phyloP scores from a whole-genome alignment of 2,113 vertebrate genomes.

The Podarcis cretensis region DNA sequence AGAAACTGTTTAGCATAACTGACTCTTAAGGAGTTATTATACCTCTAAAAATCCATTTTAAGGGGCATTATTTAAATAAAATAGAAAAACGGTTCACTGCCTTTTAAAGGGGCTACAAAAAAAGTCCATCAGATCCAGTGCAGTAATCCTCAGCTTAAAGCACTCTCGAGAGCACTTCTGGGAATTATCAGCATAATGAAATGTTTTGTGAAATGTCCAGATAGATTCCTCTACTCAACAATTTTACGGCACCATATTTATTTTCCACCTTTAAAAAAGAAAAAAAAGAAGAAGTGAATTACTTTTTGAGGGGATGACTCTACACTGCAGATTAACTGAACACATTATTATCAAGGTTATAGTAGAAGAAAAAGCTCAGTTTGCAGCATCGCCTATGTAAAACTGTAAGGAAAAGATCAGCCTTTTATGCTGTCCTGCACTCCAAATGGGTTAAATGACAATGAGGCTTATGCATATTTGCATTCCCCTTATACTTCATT shows the following conservation, averaged over 20 bases:
- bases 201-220: constrained; percentile 88
- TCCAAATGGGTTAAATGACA: constrained; percentile 67
- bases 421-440: constrained; percentile 38
- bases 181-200: constrained; percentile 89
- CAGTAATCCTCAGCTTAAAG: constrained; percentile 87
- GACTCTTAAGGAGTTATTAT: constrained; percentile 89
- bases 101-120: constrained; percentile 88
- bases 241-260: constrained; percentile 83
- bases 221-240: constrained; percentile 83
- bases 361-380: constrained; percentile 51
- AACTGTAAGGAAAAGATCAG: constrained; percentile 37
- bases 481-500: constrained; percentile 54
- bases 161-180: constrained; percentile 86
- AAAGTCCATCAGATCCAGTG: constrained; percentile 85
- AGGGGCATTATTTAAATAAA: constrained; percentile 89
- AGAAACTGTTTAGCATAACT: constrained; percentile 89
- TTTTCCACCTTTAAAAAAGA: constrained; percentile 71
- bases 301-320: constrained; percentile 74
- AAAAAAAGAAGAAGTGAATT: constrained; percentile 72
- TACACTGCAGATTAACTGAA: constrained; percentile 71
- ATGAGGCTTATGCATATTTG: constrained; percentile 50
- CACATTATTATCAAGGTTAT: constrained; percentile 62
- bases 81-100: constrained; percentile 88
- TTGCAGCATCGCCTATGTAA: constrained; percentile 28
- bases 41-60: constrained; percentile 89